A percentile compares a stretch with the other conserved stretches of the same genome.
Conservation (phyloP, 2,113 vertebrate species). For the Panthera tigris region DNA sequence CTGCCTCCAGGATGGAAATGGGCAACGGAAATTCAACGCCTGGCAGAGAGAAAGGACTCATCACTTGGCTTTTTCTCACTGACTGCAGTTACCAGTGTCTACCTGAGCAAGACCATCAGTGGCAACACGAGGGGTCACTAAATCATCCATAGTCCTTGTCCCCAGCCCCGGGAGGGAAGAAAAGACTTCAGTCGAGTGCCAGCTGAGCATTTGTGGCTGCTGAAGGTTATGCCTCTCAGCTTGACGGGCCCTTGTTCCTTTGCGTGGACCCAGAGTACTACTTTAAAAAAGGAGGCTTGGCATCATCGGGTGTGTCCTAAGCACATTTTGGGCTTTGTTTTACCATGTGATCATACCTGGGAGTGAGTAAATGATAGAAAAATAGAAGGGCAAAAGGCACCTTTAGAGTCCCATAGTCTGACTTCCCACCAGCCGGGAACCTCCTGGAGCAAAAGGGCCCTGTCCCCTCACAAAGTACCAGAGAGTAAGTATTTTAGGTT, state of each 20-base stretch:
- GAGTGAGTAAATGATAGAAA: neutral
- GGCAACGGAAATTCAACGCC: fast-evolving
- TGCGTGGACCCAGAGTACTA: neutral
- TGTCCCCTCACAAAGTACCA: neutral
- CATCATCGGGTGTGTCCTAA: neutral
- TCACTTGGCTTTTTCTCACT: neutral
- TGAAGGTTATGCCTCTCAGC: neutral
- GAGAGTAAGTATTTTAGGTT: neutral
- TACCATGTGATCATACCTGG: neutral
- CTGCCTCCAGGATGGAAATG: neutral
- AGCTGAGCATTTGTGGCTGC: neutral
- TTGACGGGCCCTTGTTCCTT: neutral
- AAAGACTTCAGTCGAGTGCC: neutral
- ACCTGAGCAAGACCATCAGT: neutral
- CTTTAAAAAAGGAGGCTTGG: neutral
- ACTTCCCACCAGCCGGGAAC: neutral
- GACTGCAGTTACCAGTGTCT: neutral
- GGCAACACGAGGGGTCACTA: neutral
- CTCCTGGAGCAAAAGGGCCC: neutral
- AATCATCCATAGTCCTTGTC: neutral
- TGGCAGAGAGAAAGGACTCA: neutral
- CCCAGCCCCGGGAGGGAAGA: neutral
- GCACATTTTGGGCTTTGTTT: neutral
- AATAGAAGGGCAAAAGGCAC: neutral
- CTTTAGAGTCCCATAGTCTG: neutral